Conservation (phyloP, 2,797 vertebrate genomes). For the Peromyscus aztecus region DNA sequence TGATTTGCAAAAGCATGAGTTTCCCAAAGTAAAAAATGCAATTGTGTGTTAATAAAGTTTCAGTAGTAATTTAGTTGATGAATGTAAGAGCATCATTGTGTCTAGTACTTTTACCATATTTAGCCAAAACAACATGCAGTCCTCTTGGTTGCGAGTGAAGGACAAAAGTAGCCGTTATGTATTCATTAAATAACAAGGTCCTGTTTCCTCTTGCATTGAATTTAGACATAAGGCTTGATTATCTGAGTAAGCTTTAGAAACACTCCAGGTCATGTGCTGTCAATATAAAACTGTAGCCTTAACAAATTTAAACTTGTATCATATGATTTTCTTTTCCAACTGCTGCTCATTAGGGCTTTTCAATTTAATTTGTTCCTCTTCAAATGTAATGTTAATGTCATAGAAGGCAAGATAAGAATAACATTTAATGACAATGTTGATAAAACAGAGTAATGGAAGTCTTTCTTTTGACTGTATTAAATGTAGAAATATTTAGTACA, state of each 20-base stretch:
- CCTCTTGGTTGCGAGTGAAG: not conserved
- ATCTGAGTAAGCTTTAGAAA: conserved; percentile 50
- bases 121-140: conserved; percentile 11
- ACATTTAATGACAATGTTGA: conserved; percentile 44
- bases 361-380: conserved; percentile 49
- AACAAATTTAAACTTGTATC: conserved; percentile 56
- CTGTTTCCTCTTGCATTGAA: conserved; percentile 41
- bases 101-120: not conserved
- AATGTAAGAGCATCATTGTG: conserved; percentile 37
- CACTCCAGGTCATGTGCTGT: conserved; percentile 8
- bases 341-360: conserved; percentile 39
- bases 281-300: conserved; percentile 35
- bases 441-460: conserved; percentile 39
- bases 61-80: not conserved
- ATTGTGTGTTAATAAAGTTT: conserved; percentile 31
- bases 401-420: conserved; percentile 60
- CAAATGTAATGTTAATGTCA: conserved; percentile 13
- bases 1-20: not conserved
- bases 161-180: not conserved
- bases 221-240: conserved; percentile 50
- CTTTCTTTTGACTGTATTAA: conserved; percentile 39
- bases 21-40: conserved; percentile 61
- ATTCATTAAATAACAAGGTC: conserved; percentile 46
- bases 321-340: conserved; percentile 40
- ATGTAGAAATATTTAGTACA: conserved; percentile 33